phyloP scores from a whole-genome alignment of 2,797 vertebrate species.

The Podarcis lilfordi region DNA sequence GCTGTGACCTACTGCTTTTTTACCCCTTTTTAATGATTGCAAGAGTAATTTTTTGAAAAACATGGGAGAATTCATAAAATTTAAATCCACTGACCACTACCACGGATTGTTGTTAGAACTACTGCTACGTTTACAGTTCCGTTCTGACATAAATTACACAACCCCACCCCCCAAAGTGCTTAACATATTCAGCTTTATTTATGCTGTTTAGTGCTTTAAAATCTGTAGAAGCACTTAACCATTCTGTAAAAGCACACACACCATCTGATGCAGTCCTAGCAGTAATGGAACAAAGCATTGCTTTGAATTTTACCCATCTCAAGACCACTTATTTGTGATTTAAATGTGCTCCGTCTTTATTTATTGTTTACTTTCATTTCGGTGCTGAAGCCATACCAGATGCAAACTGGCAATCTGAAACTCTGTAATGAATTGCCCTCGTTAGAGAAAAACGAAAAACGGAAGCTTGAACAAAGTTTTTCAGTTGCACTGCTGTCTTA shows the following conservation, averaged over 20 bases:
- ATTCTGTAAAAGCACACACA: constrained; percentile 16
- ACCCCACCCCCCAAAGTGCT: neutral
- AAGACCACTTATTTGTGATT: constrained; percentile 2
- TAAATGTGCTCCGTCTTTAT: constrained; percentile 8
- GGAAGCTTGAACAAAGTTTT: neutral
- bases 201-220: neutral
- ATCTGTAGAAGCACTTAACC: constrained; percentile 25
- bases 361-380: neutral
- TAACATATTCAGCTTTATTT: constrained; percentile 50
- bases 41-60: neutral
- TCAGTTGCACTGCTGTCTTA: neutral
- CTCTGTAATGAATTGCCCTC: neutral
- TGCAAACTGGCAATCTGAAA: neutral
- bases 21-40: neutral
- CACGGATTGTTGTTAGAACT: neutral
- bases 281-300: neutral
- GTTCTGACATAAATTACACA: no score
- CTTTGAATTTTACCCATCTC: constrained; percentile 10
- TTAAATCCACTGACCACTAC: neutral
- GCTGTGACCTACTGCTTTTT: neutral
- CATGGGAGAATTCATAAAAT: neutral
- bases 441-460: neutral
- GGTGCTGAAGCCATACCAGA: constrained; percentile 34
- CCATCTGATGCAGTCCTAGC: constrained; percentile 29
- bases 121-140: no score